Evolutionary conservation across 2,113 vertebrate species (phyloP).

Genomic region (Paracanthobrama guichenoti): DNA sequence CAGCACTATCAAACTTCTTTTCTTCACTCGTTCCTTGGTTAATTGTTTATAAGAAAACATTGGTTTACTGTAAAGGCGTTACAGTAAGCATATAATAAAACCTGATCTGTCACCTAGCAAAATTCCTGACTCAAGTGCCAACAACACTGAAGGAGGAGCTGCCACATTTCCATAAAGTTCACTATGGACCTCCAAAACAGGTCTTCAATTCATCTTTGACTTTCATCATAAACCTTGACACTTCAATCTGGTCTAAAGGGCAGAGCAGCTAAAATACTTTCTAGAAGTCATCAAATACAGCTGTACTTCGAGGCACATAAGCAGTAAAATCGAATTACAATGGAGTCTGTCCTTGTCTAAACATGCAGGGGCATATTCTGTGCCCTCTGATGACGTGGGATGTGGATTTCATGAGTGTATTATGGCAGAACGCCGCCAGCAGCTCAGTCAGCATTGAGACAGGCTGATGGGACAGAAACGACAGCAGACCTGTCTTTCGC

Average conservation of each 20-base stretch:
- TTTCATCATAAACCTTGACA: slow-evolving; percentile 16
- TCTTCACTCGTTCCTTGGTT: neutral
- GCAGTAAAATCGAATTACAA: neutral
- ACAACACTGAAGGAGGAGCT: neutral
- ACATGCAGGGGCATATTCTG: slow-evolving; percentile 1
- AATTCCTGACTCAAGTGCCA: slow-evolving; percentile 4
- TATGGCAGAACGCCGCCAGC: neutral
- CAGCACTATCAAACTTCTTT: neutral
- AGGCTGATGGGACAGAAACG: neutral
- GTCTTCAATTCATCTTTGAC: neutral
- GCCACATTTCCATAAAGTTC: slow-evolving; percentile 10
- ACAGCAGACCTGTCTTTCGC: neutral
- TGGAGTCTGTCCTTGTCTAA: neutral
- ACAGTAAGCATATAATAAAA: neutral
- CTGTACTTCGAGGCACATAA: neutral
- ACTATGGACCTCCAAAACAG: neutral
- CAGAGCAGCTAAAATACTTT: slow-evolving; percentile 12
- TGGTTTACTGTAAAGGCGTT: neutral
- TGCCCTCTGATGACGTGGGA: neutral
- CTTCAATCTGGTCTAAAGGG: neutral
- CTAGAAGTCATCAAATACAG: neutral
- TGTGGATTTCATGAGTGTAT: slow-evolving; percentile 13
- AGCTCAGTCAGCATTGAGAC: neutral
- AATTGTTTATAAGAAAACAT: neutral
- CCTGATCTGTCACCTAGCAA: neutral